phyloP scores from a whole-genome alignment of 1,140 invertebrate genomes.

The Saxidomus purpurata region DNA sequence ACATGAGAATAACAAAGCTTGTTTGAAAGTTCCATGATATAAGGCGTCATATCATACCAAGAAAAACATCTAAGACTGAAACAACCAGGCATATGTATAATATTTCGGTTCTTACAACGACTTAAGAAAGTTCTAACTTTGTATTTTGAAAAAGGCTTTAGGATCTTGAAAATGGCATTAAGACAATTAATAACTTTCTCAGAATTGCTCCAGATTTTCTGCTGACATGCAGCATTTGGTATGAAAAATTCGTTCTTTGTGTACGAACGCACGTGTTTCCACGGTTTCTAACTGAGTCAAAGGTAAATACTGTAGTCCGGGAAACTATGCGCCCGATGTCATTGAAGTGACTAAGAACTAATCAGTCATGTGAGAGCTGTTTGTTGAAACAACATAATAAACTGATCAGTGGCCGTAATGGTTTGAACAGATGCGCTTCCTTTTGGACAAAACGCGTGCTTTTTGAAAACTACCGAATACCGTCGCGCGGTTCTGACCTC shows the following conservation, averaged over 20 bases:
- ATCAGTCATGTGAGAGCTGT: slow-evolving; percentile 16
- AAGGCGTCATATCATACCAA: too few relatives aligned
- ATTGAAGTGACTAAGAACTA: neutral
- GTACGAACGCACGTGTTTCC: neutral
- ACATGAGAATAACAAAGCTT: too few relatives aligned
- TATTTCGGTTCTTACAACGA: too few relatives aligned
- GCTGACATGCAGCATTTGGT: neutral
- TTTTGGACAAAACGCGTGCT: neutral
- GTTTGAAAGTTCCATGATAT: too few relatives aligned
- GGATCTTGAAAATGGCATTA: too few relatives aligned
- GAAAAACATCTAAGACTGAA: too few relatives aligned
- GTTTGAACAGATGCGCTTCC: neutral
- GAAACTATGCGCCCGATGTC: neutral
- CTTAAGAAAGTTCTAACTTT: too few relatives aligned
- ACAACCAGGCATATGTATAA: too few relatives aligned
- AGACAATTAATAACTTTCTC: too few relatives aligned
- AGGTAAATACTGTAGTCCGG: neutral
- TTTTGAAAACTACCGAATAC: neutral
- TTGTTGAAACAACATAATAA: slow-evolving; percentile 43
- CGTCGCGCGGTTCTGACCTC: too few relatives aligned
- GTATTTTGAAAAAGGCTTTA: too few relatives aligned
- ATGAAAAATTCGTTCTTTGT: neutral
- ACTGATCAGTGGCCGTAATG: neutral
- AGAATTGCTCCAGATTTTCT: too few relatives aligned
- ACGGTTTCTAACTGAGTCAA: neutral